Percentiles rank a stretch among this genome's conserved stretches.
phyloP scores from a whole-genome alignment of 2,888 invertebrate genomes.

The Furcula furcula region DNA sequence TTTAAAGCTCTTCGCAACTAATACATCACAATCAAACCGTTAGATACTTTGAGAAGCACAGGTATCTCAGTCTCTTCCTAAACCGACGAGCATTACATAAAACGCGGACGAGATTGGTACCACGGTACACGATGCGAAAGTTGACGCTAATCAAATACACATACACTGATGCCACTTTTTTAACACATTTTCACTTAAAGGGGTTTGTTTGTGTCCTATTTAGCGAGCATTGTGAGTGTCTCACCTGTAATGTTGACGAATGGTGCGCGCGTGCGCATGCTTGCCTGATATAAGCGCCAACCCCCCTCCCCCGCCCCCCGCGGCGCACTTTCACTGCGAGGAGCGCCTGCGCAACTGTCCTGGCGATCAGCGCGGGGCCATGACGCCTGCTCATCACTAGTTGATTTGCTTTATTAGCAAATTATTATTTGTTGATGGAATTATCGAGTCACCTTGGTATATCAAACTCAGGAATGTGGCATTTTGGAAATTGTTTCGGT shows the following conservation, averaged over 20 bases:
- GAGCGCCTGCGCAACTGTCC: constrained; percentile 61
- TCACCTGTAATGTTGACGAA: constrained; percentile 66
- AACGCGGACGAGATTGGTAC: constrained; percentile 28
- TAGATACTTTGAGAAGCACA: constrained; percentile 17
- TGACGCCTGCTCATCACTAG: constrained; percentile 33
- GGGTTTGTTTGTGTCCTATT: constrained; percentile 23
- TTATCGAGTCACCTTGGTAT: constrained; percentile 3
- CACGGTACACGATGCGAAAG: constrained; percentile 24
- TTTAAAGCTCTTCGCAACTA: neutral
- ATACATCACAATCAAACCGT: neutral
- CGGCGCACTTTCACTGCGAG: constrained; percentile 59
- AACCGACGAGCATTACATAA: constrained; percentile 28
- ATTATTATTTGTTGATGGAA: neutral
- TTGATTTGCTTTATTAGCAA: constrained; percentile 11
- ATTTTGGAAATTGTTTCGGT: neutral
- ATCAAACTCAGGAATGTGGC: neutral
- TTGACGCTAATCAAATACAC: constrained; percentile 36
- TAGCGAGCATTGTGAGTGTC: constrained; percentile 31
- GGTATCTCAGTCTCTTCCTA: constrained; percentile 14
- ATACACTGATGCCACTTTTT: constrained; percentile 42
- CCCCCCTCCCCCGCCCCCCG: constrained; percentile 49
- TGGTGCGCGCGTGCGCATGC: constrained; percentile 64
- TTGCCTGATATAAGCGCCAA: constrained; percentile 59
- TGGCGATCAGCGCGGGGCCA: constrained; percentile 46
- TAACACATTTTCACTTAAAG: constrained; percentile 30